These are phyloP conservation scores for Saccopteryx leptura DNA, from an alignment of 2,113 vertebrate species.

Conservation along the genomic window DNA sequence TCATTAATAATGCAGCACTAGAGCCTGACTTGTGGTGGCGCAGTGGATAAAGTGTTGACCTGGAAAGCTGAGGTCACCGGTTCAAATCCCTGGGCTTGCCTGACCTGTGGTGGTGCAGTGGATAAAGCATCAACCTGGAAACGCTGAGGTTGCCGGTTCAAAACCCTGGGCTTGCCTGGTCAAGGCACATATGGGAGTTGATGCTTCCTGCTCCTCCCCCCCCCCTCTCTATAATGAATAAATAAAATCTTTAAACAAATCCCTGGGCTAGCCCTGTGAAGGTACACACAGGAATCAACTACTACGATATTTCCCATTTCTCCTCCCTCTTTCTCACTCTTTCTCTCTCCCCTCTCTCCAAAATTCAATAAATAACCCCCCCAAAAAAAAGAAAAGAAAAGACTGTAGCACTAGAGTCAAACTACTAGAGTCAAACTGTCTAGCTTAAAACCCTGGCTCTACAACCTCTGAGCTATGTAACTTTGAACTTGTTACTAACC, in stretches of 20 bases:
- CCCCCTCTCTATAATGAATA: no score
- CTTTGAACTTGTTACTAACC: slow-evolving; percentile 31
- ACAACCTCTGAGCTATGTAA: not conserved
- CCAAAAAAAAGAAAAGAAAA: not conserved
- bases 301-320: not conserved
- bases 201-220: no score
- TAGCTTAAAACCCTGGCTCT: slow-evolving; percentile 26
- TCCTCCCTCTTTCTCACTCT: no score
- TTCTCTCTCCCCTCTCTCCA: not conserved
- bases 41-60: not conserved
- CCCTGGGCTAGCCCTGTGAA: no score
- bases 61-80: not conserved
- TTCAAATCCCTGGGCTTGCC: no score
- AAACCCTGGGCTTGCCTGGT: no score
- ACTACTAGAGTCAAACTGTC: not conserved
- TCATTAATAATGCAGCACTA: slow-evolving; percentile 14
- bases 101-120: no score
- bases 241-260: no score
- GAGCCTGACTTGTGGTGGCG: not conserved
- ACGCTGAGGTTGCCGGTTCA: no score
- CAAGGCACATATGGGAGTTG: no score
- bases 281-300: not conserved
- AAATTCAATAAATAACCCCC: not conserved
- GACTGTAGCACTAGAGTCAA: not conserved
- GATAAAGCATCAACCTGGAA: no score